Evolutionary conservation across 1,140 invertebrate genomes (phyloP).

Genomic region (Pachyrhynchus sulphureomaculatus): DNA sequence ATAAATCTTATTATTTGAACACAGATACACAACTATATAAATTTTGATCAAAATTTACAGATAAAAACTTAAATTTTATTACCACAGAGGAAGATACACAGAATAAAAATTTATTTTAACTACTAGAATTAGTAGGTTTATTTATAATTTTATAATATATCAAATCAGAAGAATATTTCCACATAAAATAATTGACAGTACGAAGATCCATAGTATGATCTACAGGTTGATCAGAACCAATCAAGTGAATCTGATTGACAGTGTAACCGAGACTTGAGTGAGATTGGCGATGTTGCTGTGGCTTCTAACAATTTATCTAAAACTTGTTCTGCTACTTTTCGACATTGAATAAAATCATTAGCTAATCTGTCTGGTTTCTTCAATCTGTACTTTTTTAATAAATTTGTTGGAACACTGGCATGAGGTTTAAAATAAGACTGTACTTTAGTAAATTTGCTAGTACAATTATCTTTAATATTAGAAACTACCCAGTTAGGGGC

Average conservation of each 20-base stretch:
- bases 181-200: conserved; percentile 97
- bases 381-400: conserved; percentile 81
- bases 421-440: conserved; percentile 96
- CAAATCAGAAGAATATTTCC: conserved; percentile 95
- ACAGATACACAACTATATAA: too few relatives aligned
- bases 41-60: too few relatives aligned
- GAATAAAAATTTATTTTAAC: too few relatives aligned
- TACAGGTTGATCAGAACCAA: conserved; percentile 94
- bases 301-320: conserved; percentile 94
- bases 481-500: conserved; percentile 96
- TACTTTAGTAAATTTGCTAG: conserved; percentile 96
- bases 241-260: conserved; percentile 80
- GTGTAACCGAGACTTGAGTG: conserved; percentile 59
- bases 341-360: conserved; percentile 98
- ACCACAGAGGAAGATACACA: too few relatives aligned
- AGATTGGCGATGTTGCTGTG: conserved; percentile 69
- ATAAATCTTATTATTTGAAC: too few relatives aligned
- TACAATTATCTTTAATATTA: conserved; percentile 90
- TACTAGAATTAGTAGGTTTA: too few relatives aligned
- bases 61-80: too few relatives aligned
- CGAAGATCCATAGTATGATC: conserved; percentile 97
- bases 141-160: conserved; percentile 85
- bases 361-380: conserved; percentile 93
- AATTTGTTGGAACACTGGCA: conserved; percentile 67
- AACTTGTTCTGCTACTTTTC: conserved; percentile 99